Evolutionary conservation across 30 jellyfish, hydroid and myxozoan genomes (phyloP).

Genomic region (Catostylus mosaicus): DNA sequence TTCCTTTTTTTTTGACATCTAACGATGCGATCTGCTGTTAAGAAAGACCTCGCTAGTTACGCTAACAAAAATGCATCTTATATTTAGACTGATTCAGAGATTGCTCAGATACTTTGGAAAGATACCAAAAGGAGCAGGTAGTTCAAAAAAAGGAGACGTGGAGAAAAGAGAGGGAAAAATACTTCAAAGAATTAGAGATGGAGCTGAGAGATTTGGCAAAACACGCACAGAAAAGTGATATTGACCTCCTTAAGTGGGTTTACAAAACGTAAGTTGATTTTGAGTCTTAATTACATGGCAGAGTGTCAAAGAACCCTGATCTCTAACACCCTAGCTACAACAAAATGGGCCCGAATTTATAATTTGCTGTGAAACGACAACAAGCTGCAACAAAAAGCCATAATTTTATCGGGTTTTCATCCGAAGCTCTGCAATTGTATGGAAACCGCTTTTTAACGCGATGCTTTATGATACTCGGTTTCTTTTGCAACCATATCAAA

Average conservation of each 20-base stretch:
- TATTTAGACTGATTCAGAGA: constrained; percentile 47
- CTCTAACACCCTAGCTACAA: no score
- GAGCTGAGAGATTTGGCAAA: constrained; percentile 8
- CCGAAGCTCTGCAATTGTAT: no score
- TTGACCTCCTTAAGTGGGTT: constrained; percentile 26
- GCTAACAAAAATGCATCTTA: background rate
- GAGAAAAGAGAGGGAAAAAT: constrained; percentile 36
- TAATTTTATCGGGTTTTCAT: no score
- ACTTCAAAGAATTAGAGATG: constrained; percentile 24
- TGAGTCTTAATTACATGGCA: background rate
- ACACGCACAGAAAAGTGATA: constrained; percentile 22
- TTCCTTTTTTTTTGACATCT: no score
- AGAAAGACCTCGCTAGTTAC: background rate
- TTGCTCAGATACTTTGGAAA: constrained; percentile 42
- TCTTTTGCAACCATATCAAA: no score
- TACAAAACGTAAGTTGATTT: constrained; percentile 35
- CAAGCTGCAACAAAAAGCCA: no score
- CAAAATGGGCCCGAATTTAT: no score
- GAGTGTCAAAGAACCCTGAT: no score
- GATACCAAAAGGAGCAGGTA: constrained; percentile 37
- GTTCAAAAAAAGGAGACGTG: constrained; percentile 39
- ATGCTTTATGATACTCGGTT: no score
- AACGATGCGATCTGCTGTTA: no score
- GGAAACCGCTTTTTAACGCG: no score
- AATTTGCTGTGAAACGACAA: no score